Conservation (phyloP, 2,113 vertebrate genomes). For the Siphamia tubifer region DNA sequence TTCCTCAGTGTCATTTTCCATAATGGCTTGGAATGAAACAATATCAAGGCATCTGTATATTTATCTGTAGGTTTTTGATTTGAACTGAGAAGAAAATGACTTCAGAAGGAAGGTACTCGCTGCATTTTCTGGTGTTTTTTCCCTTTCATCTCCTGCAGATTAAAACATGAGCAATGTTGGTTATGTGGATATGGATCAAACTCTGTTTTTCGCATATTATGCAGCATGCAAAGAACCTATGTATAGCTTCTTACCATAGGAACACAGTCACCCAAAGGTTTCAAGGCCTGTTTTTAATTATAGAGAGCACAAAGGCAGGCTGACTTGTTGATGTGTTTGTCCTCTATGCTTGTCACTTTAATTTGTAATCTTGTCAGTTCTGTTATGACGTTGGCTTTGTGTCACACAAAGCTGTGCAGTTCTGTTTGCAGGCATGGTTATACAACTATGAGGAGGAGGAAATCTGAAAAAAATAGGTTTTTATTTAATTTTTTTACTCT, state of each 20-base stretch:
- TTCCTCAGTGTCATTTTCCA: too few relatives aligned
- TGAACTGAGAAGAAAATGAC: too few relatives aligned
- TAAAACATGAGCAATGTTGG: neutral
- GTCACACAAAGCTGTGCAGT: slow-evolving; percentile 10
- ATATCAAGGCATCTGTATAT: too few relatives aligned
- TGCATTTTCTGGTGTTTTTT: too few relatives aligned
- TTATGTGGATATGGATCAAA: neutral
- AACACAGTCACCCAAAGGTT: neutral
- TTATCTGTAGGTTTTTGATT: too few relatives aligned
- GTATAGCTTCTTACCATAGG: neutral
- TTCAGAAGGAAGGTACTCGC: too few relatives aligned
- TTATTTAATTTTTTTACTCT: neutral
- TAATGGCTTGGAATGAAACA: too few relatives aligned
- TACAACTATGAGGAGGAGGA: neutral
- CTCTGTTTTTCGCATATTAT: neutral
- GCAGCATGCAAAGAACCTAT: neutral
- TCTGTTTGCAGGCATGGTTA: neutral
- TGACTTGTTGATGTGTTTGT: slow-evolving; percentile 25
- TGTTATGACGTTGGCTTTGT: neutral
- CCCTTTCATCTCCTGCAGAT: too few relatives aligned
- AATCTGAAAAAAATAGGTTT: neutral
- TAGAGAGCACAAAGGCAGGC: neutral
- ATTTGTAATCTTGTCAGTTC: slow-evolving; percentile 15
- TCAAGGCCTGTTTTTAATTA: neutral
- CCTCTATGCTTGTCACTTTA: slow-evolving; percentile 14